Percentiles rank a stretch among this genome's conserved stretches.
phyloP scores from a whole-genome alignment of 1,140 invertebrate genomes.

The Ctenoplectra terminalis region DNA sequence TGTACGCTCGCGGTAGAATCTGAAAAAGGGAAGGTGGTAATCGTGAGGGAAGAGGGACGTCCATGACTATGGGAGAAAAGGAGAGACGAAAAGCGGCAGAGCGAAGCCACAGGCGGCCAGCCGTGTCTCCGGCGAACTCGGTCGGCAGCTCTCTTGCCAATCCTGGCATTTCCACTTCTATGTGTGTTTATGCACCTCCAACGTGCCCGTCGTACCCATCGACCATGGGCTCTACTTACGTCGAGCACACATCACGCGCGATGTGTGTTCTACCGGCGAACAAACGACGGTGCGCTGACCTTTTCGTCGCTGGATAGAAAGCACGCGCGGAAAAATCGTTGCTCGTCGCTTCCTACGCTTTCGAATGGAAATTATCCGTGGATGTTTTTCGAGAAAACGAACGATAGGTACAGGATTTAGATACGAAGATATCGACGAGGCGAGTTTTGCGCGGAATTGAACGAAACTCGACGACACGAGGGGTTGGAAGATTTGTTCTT shows the following conservation, averaged over 20 bases:
- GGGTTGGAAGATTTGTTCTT: too few species aligned
- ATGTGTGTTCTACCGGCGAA: conserved; percentile 60
- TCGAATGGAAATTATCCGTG: conserved; percentile 10
- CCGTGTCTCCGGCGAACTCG: conserved; percentile 77
- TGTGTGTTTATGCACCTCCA: conserved; percentile 69
- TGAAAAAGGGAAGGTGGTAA: conserved; percentile 47
- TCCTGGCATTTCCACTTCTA: conserved; percentile 71
- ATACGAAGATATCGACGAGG: neutral
- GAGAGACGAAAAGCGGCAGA: conserved; percentile 75
- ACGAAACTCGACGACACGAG: too few species aligned
- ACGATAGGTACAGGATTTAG: neutral
- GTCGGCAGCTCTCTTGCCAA: conserved; percentile 58
- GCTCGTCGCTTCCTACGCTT: neutral
- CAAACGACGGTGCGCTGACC: conserved; percentile 62
- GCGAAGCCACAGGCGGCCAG: conserved; percentile 76
- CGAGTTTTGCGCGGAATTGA: too few species aligned
- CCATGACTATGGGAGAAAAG: conserved; percentile 39
- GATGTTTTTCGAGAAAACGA: neutral
- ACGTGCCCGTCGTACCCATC: conserved; percentile 47
- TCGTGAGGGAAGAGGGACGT: conserved; percentile 22
- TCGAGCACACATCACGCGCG: conserved; percentile 64
- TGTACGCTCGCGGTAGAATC: conserved; percentile 32
- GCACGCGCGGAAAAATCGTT: conserved; percentile 38
- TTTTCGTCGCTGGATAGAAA: conserved; percentile 49
- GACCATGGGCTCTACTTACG: conserved; percentile 64